Percentiles rank a stretch among this genome's conserved stretches.
phyloP scores from a whole-genome alignment of 1,140 invertebrate genomes.

The Heliconius nattereri region DNA sequence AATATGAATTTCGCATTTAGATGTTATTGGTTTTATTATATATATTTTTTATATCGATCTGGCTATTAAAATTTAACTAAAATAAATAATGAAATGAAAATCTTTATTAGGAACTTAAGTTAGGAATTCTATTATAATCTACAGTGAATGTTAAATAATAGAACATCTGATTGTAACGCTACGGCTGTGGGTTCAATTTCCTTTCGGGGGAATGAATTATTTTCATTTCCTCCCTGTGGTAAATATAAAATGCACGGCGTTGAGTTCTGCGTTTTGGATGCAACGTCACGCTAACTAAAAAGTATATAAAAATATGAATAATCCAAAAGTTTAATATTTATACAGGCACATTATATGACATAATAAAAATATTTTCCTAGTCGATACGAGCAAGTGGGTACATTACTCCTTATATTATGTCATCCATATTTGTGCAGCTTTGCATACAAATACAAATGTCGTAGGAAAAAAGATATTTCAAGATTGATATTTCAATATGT shows the following conservation, averaged over 20 bases:
- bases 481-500: background rate
- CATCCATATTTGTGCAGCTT: conserved; percentile 36
- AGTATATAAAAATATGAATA: background rate
- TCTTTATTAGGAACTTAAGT: too few relatives aligned
- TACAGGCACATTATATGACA: background rate
- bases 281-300: too few relatives aligned
- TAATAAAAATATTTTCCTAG: background rate
- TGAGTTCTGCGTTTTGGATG: too few relatives aligned
- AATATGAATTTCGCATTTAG: background rate
- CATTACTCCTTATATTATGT: conserved; percentile 39
- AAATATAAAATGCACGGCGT: too few relatives aligned
- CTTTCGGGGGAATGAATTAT: background rate
- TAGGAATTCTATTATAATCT: too few relatives aligned
- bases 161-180: too few relatives aligned
- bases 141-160: too few relatives aligned
- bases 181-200: background rate
- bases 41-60: background rate
- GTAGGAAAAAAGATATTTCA: conserved; percentile 2
- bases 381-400: background rate
- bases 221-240: too few relatives aligned
- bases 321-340: too few relatives aligned
- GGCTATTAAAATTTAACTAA: background rate
- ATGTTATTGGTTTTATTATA: background rate
- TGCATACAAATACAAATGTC: conserved; percentile 45
- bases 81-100: background rate